Evolutionary conservation across 2,888 invertebrate genomes (phyloP), one percentile per base, ranked within the genome.

Genomic region (Eurytoma adleriae): DNA sequence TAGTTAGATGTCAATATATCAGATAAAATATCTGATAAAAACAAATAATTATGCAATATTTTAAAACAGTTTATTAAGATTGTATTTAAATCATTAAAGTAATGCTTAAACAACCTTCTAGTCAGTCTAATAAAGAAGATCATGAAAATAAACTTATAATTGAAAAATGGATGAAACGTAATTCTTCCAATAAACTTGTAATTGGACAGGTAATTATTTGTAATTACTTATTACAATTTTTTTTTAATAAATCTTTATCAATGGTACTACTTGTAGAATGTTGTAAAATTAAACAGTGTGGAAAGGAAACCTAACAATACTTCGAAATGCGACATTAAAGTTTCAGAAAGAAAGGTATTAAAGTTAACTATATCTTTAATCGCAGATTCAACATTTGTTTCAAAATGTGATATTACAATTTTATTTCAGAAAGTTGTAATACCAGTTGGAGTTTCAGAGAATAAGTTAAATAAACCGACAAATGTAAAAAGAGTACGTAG

Each of bases 161-260:
- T 73, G 80, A 80, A 24, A 77, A 77, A 73, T 80, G 76, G 80
- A 77, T 80, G 64, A 76, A 80, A 20, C 76, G 71, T 7, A 80
- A 75, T 68, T 62, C 68, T 57, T 72, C 72, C 14, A 61, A 14
- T 24, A 69, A n/a, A 30, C 68, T 80, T 5, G 64, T 62, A n/a
- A 77, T 69, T 73, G 69, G 64, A 30, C 56, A 72, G 50, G 76
- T 80, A 77, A 68, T 77, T 52, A 24, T 4, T 7, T 24, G 18
- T 14, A 18, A 24, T 48, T 67, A 24, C 13, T 50, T 16, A 20
- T 54, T 48, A n/a, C 7, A 40, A 14, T 18, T 48, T 69, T 1
- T 48, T 77, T 24, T n/a, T 3, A 18, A 2, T 52, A 62, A 56
- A 48, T 27, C 16, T 27, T 13, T 14, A 27, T 3, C 2, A 57